Conservation (phyloP, 2,888 invertebrate genomes). For the Dendrolimus houi region DNA sequence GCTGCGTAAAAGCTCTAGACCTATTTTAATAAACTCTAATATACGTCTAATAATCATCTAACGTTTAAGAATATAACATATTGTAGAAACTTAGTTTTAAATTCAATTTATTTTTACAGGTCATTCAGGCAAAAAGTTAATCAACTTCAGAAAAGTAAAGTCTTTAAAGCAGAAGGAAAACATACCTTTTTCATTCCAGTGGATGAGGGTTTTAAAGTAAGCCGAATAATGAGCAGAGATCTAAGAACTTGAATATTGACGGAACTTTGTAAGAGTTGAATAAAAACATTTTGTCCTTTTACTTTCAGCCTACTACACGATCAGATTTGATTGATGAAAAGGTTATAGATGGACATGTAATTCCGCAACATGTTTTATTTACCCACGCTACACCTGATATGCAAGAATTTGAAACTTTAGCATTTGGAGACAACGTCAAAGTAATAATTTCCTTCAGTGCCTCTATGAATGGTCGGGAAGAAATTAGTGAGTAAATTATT, state of each 20-base stretch:
- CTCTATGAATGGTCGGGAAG: slow-evolving; percentile 79
- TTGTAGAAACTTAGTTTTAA: neutral
- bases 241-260: no score
- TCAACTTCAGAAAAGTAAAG: slow-evolving; percentile 82
- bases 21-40: no score
- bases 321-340: slow-evolving; percentile 87
- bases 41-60: no score
- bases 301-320: slow-evolving; percentile 78
- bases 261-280: no score
- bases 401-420: slow-evolving; percentile 85
- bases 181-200: slow-evolving; percentile 94
- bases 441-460: slow-evolving; percentile 88
- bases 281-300: slow-evolving; percentile 1
- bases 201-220: slow-evolving; percentile 91
- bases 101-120: slow-evolving; percentile 60
- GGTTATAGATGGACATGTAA: slow-evolving; percentile 93
- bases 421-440: slow-evolving; percentile 89
- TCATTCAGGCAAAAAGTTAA: slow-evolving; percentile 86
- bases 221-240: neutral
- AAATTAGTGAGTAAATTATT: slow-evolving; percentile 74
- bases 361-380: slow-evolving; percentile 91
- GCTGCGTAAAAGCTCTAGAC: no score
- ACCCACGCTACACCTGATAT: slow-evolving; percentile 87
- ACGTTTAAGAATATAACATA: no score
- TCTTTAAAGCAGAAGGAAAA: slow-evolving; percentile 86